Percentiles rank a stretch among this genome's conserved stretches.
Conservation (phyloP, 2,113 vertebrate species). For the Trichomycterus rosablanca region DNA sequence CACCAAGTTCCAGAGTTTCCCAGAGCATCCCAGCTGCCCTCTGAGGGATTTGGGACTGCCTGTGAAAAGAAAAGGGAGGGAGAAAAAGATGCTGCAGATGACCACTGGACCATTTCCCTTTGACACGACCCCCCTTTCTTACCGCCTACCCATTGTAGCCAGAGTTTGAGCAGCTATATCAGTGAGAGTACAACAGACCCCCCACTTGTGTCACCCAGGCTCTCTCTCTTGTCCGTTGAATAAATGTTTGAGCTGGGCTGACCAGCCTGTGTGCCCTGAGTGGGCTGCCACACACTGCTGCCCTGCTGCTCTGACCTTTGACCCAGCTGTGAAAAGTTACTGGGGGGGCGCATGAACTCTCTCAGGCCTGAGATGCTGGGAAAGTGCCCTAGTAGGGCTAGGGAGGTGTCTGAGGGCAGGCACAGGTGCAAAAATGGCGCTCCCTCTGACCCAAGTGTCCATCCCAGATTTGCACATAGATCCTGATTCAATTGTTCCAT, state of each 20-base stretch:
- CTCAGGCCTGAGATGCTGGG: constrained; percentile 68
- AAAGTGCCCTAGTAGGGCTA: constrained; percentile 66
- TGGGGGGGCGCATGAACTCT: constrained; percentile 63
- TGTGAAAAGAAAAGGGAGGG: constrained; percentile 26
- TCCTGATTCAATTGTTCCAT: constrained; percentile 52
- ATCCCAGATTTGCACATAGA: constrained; percentile 52
- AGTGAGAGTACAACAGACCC: constrained; percentile 37
- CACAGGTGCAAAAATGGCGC: constrained; percentile 58
- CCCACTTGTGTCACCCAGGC: constrained; percentile 36
- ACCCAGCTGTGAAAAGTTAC: constrained; percentile 72
- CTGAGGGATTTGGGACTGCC: constrained; percentile 37
- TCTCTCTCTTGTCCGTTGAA: constrained; percentile 22
- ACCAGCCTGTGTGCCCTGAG: constrained; percentile 50
- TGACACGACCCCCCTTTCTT: constrained; percentile 14
- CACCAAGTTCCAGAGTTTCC: constrained; percentile 36
- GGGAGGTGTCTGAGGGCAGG: constrained; percentile 38
- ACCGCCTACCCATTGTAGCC: constrained; percentile 24
- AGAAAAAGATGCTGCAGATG: not conserved
- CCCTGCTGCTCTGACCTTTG: constrained; percentile 56
- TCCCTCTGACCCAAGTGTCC: constrained; percentile 57
- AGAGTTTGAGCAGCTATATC: constrained; percentile 37
- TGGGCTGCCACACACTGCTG: constrained; percentile 48
- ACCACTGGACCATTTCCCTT: constrained; percentile 25
- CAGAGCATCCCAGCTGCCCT: constrained; percentile 43
- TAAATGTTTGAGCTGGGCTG: constrained; percentile 46